Evolutionary conservation across 1,140 invertebrate species (phyloP), one percentile per base, ranked within the genome.

Genomic region (Trichoplusia ni): DNA sequence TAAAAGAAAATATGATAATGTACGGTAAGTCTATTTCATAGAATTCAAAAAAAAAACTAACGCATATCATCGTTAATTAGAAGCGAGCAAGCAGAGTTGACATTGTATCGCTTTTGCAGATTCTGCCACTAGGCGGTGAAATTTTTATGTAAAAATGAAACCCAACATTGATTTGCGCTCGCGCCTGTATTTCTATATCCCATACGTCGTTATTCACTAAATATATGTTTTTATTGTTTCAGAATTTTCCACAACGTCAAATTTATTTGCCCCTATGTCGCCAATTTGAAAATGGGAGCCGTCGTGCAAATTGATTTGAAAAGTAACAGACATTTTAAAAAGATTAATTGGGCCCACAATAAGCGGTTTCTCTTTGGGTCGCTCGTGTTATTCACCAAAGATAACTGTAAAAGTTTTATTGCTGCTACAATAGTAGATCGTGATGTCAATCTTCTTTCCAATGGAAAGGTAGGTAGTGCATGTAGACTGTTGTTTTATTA

Each of bases 331-430:
- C 62, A 58, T 46, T 79, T 84, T 35, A 68, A 62, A 47, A 78
- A 58, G 29, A 79, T 77, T 4, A 84, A 84, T n/a, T 89, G 86
- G 86, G 49, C 49, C 1, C 53, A 82, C 21, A 89, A 69, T 53
- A 86, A 93, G 75, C 85, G 93, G 44, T 92, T 97, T 21, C 92
- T 96, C 75, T 93, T 87, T 83, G 96, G 96, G 0, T 94, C 95
- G 0, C 82, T 97, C n/a, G 69, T 97, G 0, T 93, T 94, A 64
- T 92, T 97, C 19, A 94, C 94, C 0, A 85, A 83, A 25, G 93
- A 95, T 75, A 91, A 94, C 42, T 97, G 96, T 80, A 82, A 92
- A 21, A 92, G 92, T 23, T 86, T 95, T 25, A 82, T 95, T 27
- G 92, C 96, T 69, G 95, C 93, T 11, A 93, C 92, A 0, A 93